phyloP scores from a whole-genome alignment of 2,888 invertebrate genomes.

The Dasysyrphus albostriatus region DNA sequence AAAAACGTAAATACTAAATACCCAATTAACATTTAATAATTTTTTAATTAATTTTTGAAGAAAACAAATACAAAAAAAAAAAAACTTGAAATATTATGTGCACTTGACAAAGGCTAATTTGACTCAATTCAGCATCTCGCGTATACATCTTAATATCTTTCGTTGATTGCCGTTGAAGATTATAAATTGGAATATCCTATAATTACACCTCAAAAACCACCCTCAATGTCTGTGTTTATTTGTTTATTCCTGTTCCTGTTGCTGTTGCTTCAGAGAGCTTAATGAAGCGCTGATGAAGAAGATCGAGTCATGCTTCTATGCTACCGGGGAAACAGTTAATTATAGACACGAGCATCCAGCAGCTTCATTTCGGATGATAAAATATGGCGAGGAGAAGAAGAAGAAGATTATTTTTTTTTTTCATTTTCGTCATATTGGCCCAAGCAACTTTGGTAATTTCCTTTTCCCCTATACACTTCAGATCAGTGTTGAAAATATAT shows the following conservation, averaged over 20 bases:
- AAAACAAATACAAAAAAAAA: background rate
- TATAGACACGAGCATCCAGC: slow-evolving; percentile 32
- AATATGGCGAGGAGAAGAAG: background rate
- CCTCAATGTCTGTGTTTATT: slow-evolving; percentile 11
- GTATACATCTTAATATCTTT: background rate
- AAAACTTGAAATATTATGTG: slow-evolving; percentile 14
- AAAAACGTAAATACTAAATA: background rate
- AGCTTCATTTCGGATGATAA: slow-evolving; percentile 8
- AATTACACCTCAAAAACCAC: slow-evolving; percentile 60
- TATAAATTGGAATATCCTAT: slow-evolving; percentile 58
- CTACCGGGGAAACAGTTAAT: slow-evolving; percentile 56
- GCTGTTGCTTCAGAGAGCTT: too few species aligned
- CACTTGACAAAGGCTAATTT: slow-evolving; percentile 37
- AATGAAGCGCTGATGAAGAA: slow-evolving; percentile 15
- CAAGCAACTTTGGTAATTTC: slow-evolving; percentile 65
- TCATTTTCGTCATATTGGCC: slow-evolving; percentile 45
- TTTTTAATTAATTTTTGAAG: background rate
- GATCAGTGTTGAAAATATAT: background rate
- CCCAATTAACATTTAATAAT: slow-evolving; percentile 9
- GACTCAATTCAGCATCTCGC: slow-evolving; percentile 16
- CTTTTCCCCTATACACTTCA: slow-evolving; percentile 49
- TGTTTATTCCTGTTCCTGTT: slow-evolving; percentile 24
- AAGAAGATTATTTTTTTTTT: background rate
- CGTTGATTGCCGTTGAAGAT: slow-evolving; percentile 47
- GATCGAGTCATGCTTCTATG: background rate